Conservation (phyloP, 2,113 vertebrate genomes). For the Erythrocercus mccallii region DNA sequence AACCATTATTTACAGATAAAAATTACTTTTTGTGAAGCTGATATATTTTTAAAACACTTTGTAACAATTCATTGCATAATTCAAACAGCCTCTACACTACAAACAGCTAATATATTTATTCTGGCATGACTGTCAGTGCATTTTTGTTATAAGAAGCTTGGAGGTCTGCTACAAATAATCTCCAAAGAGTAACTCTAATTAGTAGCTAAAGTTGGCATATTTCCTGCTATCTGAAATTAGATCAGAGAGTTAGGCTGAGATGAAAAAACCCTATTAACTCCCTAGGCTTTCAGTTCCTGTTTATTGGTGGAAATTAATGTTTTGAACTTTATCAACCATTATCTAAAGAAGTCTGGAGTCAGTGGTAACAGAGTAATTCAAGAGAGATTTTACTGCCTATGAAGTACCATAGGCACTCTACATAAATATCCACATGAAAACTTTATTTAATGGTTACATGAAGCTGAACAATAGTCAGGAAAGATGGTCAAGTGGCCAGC, state of each 20-base stretch:
- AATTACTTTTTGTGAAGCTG: background rate
- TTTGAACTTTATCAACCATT: conserved; percentile 71
- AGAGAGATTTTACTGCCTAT: background rate
- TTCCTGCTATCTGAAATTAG: conserved; percentile 79
- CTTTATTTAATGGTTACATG: background rate
- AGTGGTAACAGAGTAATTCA: conserved; percentile 35
- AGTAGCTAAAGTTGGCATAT: conserved; percentile 70
- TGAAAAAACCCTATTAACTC: conserved; percentile 73
- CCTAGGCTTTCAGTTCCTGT: conserved; percentile 65
- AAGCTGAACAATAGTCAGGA: background rate
- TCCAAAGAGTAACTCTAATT: conserved; percentile 75
- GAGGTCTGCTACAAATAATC: conserved; percentile 73
- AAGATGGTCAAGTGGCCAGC: background rate
- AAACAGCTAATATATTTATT: conserved; percentile 22
- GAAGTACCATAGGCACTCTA: background rate
- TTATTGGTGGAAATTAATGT: conserved; percentile 70
- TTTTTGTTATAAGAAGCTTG: conserved; percentile 68
- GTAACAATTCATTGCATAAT: conserved; percentile 28
- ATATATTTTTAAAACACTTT: conserved; percentile 38
- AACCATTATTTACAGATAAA: conserved; percentile 14
- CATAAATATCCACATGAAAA: conserved; percentile 11
- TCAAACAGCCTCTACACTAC: background rate
- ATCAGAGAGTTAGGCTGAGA: conserved; percentile 70
- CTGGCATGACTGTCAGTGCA: conserved; percentile 36
- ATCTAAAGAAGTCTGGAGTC: conserved; percentile 67